Base-by-base conservation (phyloP, 2,113 vertebrate genomes). In the Felis chaus region DNA sequence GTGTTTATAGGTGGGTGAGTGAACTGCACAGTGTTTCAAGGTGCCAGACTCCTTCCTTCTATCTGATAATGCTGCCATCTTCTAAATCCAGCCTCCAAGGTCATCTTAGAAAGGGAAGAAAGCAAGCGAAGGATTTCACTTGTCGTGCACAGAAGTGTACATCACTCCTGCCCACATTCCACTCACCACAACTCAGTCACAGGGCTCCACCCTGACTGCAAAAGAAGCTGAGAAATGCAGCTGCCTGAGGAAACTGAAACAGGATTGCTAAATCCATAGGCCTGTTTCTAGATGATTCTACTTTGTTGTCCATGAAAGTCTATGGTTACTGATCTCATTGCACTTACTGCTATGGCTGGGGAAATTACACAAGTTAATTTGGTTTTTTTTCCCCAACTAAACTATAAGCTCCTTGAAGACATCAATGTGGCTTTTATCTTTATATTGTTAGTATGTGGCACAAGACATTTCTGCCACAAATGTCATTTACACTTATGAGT, bases 211-310 rank as follows among this genome's bases (percentile, higher is more conserved):
- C 81, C 25, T 36, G 48, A 91, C 78, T 61, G 18, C 39, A 83
- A 92, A 92, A 83, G 50, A 91, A 91, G 21, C 53, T 55, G 23
- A 39, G 61, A 94, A 82, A 74, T 18, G 27, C 5, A 84, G 33
- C 27, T 94, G 36, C 57, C 61, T 31, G 74, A 95, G 79, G 90
- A 96, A 96, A 95, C 65, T 50, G 15, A 71, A 96, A 55, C 2
- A 79, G 86, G 4, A 63, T 5, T 66, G 31, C 53, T 66, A n/a
- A 86, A 66, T n/a, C 36, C 69, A 53, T 1, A 73, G 71, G 69
- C 61, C 45, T 73, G 10, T 16, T 11, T 33, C 39, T 53, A 39
- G 73, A 61, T 33, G 45, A 50, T 29, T 88, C 53, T 80, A 65
- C 88, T 69, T 41, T 48, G 31, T 55, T 89, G 63, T 81, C 61